phyloP scores from a whole-genome alignment of 2,113 vertebrate genomes.

The Rostratula benghalensis region DNA sequence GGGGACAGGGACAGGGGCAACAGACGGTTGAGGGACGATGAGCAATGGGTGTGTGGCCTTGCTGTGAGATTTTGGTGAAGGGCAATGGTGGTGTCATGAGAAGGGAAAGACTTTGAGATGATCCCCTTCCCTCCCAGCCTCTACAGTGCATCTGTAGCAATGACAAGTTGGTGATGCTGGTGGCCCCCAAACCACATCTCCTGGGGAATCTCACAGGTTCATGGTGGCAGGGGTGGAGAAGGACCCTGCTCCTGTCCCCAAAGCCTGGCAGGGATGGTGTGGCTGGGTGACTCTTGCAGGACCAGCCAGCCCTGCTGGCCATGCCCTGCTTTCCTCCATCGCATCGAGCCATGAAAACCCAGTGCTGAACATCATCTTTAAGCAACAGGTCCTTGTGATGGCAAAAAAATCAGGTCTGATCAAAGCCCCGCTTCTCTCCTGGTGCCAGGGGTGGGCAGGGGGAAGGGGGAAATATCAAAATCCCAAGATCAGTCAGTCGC shows the following conservation, averaged over 20 bases:
- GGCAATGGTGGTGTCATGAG: neutral
- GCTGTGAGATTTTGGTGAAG: neutral
- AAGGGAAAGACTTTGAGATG: neutral
- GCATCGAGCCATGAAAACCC: accelerated
- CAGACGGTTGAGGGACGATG: neutral
- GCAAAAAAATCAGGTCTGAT: neutral
- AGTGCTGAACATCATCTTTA: neutral
- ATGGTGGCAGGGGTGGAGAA: neutral
- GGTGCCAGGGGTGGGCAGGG: neutral
- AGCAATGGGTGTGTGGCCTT: accelerated
- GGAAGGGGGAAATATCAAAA: conserved; percentile 47
- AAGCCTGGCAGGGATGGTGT: accelerated
- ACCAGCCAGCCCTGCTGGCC: neutral
- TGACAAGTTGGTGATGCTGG: neutral
- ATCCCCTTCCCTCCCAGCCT: no score
- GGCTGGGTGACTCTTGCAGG: neutral
- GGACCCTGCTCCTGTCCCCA: neutral
- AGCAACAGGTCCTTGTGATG: neutral
- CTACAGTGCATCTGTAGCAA: accelerated
- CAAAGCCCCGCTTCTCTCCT: neutral
- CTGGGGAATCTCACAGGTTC: neutral
- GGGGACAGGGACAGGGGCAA: neutral
- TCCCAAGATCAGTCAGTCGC: neutral
- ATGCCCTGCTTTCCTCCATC: neutral
- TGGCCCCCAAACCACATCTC: neutral